Evolutionary conservation across 2,797 vertebrate species (phyloP).

Genomic region (Carapus acus): DNA sequence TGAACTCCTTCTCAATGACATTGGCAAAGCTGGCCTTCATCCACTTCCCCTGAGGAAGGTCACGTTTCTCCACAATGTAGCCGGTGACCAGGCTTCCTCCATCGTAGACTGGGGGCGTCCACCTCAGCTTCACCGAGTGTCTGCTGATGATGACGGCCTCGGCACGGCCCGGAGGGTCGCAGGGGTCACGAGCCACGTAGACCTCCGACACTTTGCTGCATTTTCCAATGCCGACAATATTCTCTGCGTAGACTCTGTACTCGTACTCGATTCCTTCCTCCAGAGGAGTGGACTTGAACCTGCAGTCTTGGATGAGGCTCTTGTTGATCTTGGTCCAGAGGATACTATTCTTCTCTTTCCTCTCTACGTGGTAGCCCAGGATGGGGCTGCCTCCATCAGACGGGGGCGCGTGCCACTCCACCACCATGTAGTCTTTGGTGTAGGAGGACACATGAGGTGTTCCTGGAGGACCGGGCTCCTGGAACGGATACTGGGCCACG

Average conservation of each 20-base stretch:
- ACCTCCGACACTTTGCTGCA: constrained; percentile 95
- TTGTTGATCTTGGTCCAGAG: constrained; percentile 98
- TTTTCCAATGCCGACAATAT: constrained; percentile 94
- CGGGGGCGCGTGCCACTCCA: constrained; percentile 96
- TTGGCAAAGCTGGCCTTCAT: constrained; percentile 99
- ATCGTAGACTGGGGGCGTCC: constrained; percentile 90
- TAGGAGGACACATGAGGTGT: constrained; percentile 87
- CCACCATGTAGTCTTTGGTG: constrained; percentile 90
- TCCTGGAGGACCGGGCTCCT: constrained; percentile 93
- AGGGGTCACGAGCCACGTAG: constrained; percentile 91
- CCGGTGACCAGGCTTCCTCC: constrained; percentile 93
- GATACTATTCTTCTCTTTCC: constrained; percentile 98
- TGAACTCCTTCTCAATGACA: constrained; percentile 88
- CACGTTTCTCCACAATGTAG: constrained; percentile 93
- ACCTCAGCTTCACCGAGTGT: constrained; percentile 87
- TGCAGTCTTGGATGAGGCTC: constrained; percentile 89
- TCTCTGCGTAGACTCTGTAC: constrained; percentile 94
- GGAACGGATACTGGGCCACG: constrained; percentile 95
- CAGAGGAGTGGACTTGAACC: constrained; percentile 87
- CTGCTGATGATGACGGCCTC: constrained; percentile 90
- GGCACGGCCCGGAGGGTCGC: constrained; percentile 91
- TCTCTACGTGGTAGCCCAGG: constrained; percentile 94
- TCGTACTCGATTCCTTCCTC: constrained; percentile 99
- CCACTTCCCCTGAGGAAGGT: constrained; percentile 97
- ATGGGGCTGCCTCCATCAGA: constrained; percentile 92